A percentile compares a stretch with the other conserved stretches of the same genome.
Evolutionary conservation across 2,797 vertebrate species (phyloP).

Genomic region (Micrastur ruficollis): DNA sequence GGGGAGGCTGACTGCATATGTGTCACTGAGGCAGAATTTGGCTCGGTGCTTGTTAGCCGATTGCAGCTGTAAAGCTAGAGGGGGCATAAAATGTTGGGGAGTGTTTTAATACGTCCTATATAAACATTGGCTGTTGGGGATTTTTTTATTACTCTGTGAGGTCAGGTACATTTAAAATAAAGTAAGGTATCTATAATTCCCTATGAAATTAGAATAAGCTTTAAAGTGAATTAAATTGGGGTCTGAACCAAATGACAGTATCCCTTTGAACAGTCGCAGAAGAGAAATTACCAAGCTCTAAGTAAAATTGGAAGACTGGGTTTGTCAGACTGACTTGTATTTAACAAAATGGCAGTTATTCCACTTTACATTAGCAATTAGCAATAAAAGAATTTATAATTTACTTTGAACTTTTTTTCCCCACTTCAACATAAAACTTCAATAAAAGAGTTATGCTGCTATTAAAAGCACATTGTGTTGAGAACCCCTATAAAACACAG

Average conservation of each 20-base stretch:
- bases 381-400: slow-evolving; percentile 37
- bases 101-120: not conserved
- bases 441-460: not conserved
- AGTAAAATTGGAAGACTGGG: slow-evolving; percentile 1
- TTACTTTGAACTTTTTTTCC: not conserved
- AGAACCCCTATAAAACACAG: not conserved
- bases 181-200: not conserved
- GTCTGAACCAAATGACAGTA: slow-evolving; percentile 3
- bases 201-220: not conserved
- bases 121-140: not conserved
- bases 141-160: not conserved
- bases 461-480: not conserved
- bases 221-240: slow-evolving; percentile 5
- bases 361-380: slow-evolving; percentile 35
- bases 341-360: slow-evolving; percentile 28
- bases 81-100: not conserved
- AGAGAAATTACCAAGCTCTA: not conserved
- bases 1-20: not conserved
- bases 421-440: not conserved
- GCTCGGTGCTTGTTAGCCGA: not conserved
- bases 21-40: not conserved
- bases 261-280: not conserved
- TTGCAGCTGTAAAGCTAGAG: not conserved
- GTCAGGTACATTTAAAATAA: not conserved
- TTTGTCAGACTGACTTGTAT: slow-evolving; percentile 7